A percentile compares a stretch with the other conserved stretches of the same genome.
Conservation (phyloP, 2,888 invertebrate genomes). For the Syritta pipiens region DNA sequence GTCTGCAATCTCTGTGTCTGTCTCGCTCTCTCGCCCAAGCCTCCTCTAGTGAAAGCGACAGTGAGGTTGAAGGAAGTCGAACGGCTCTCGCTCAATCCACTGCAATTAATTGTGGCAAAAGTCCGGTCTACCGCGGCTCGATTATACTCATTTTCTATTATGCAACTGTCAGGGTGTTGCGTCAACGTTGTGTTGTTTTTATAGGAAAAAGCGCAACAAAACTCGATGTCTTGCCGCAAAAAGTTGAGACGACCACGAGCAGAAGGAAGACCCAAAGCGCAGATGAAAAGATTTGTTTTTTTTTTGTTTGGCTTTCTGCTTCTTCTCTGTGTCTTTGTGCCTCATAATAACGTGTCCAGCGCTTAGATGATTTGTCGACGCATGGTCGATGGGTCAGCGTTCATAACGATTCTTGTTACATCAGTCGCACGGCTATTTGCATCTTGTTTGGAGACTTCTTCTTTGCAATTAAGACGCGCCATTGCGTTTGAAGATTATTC, state of each 20-base stretch:
- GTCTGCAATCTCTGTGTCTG: conserved; percentile 19
- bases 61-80: conserved; percentile 43
- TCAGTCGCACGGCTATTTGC: too few species aligned
- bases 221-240: neutral
- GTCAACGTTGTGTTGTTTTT: conserved; percentile 30
- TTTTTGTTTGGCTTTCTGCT: neutral
- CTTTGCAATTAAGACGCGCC: neutral
- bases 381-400: conserved; percentile 26
- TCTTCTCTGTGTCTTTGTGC: neutral
- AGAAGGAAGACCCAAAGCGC: conserved; percentile 12
- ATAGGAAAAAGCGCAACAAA: neutral
- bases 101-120: conserved; percentile 65
- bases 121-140: conserved; percentile 39
- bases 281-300: conserved; percentile 6
- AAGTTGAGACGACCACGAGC: neutral
- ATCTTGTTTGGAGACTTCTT: conserved; percentile 3
- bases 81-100: conserved; percentile 25
- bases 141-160: conserved; percentile 63
- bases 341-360: conserved; percentile 11
- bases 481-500: neutral
- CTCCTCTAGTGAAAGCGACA: conserved; percentile 42
- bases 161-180: conserved; percentile 51
- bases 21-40: too few species aligned
- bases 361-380: conserved; percentile 38
- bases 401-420: conserved; percentile 50